Conservation (phyloP, 2,888 invertebrate genomes). For the Synergus gifuensis region DNA sequence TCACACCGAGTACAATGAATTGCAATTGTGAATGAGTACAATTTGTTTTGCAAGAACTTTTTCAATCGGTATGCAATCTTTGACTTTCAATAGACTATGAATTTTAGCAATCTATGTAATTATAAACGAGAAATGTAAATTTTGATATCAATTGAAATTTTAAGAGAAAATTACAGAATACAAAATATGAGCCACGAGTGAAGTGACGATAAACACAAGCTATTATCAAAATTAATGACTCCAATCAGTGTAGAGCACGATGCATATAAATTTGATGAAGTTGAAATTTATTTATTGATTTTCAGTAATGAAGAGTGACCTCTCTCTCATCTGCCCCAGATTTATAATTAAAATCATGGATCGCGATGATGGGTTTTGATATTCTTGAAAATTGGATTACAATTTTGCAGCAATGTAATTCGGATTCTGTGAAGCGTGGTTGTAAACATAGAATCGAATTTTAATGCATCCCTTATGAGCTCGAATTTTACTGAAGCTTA, state of each 20-base stretch:
- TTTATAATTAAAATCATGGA: constrained; percentile 26
- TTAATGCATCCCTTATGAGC: neutral
- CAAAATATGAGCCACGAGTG: neutral
- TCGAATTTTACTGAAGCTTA: neutral
- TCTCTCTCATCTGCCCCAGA: neutral
- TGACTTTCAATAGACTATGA: no score
- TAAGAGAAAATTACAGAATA: no score
- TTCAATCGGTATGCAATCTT: no score
- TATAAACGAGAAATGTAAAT: no score
- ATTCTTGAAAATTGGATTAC: neutral
- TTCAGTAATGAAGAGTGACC: neutral
- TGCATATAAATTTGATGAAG: constrained; percentile 15
- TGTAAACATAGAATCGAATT: constrained; percentile 9
- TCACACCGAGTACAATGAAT: no score
- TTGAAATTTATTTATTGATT: constrained; percentile 17
- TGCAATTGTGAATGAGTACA: no score
- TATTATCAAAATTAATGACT: constrained; percentile 22
- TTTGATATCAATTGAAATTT: no score
- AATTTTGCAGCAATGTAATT: neutral
- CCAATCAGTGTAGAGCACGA: constrained; percentile 2
- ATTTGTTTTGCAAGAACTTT: no score
- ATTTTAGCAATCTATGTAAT: no score
- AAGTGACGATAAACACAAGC: neutral
- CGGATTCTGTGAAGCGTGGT: neutral
- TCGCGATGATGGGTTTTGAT: neutral